Evolutionary conservation across 2,797 vertebrate species (phyloP).

Genomic region (Apodemus agrarius): DNA sequence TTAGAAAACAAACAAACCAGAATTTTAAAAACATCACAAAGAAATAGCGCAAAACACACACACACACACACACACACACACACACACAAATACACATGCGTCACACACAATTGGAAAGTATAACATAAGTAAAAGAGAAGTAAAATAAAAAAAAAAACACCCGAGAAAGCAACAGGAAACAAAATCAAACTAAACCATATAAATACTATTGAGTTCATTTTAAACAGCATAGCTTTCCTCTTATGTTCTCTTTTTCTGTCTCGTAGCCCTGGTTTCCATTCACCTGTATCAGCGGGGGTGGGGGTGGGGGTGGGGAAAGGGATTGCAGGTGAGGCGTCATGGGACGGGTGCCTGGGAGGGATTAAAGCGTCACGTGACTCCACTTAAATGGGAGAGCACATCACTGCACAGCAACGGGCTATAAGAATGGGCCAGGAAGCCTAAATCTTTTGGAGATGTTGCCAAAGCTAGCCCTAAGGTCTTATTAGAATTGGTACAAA

Average conservation of each 20-base stretch:
- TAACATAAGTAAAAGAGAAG: background rate
- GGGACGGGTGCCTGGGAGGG: background rate
- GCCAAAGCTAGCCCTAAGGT: fast-evolving
- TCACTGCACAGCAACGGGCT: background rate
- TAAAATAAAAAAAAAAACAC: background rate
- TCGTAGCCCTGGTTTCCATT: background rate
- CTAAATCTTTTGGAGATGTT: background rate
- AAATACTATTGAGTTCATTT: background rate
- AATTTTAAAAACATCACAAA: background rate
- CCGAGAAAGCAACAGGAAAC: background rate
- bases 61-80: background rate
- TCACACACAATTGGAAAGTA: background rate
- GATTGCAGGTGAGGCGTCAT: background rate
- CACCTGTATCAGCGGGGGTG: background rate
- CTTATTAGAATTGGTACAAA: background rate
- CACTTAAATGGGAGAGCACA: background rate
- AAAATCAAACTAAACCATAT: background rate
- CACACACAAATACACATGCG: background rate
- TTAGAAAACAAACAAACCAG: background rate
- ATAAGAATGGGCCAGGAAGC: background rate
- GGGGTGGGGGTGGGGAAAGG: too few species aligned
- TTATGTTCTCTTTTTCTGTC: background rate
- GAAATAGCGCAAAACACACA: background rate
- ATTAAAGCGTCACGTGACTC: background rate
- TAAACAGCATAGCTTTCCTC: background rate